Evolutionary conservation across 2,113 vertebrate genomes (phyloP), one percentile per base, ranked within the genome.

Genomic region (Sciurus niger): DNA sequence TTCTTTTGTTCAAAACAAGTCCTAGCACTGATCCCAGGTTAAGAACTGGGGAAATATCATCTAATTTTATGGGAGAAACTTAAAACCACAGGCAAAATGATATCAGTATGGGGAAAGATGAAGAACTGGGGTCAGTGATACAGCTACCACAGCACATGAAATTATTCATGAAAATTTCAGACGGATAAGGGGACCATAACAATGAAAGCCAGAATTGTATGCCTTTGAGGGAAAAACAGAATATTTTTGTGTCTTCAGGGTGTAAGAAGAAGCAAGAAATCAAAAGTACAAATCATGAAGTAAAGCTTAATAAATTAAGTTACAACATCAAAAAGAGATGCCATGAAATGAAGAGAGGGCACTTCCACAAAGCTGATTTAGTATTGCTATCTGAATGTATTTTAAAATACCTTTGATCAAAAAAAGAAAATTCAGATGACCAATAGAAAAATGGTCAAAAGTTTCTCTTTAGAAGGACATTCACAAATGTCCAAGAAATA

Each of bases 121-220:
- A 82, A 78, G 20, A 90, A 93, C 53, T 67, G 16, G 6, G 32
- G 84, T 20, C 60, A 77, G 48, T 67, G 83, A 77, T 65, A 46
- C 51, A 93, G 58, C 58, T 84, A 67, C 5, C 28, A 53, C 17
- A 65, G 25, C 17, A 40, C 30, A 8, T 60, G 6, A 91, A 80
- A 89, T 46, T 24, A 37, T n/a, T 84, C 77, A 91, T 30, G 83
- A 84, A 95, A 89, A 92, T 84, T 78, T 63, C 55, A 89, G 40
- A 60, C 46, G 40, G 68, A 34, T 73, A 74, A 37, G 37, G 9
- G 60, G 14, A 72, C 34, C 51, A 93, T 67, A 89, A 83, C 14
- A 14, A 58, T 40, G 48, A 89, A 83, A 77, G 40, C 22, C 51
- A 92, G 76, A 79, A 46, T 55, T n/a, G n/a, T 76, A 68, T 48